Conservation (phyloP, 2,113 vertebrate genomes). For the Lipophrys pholis region DNA sequence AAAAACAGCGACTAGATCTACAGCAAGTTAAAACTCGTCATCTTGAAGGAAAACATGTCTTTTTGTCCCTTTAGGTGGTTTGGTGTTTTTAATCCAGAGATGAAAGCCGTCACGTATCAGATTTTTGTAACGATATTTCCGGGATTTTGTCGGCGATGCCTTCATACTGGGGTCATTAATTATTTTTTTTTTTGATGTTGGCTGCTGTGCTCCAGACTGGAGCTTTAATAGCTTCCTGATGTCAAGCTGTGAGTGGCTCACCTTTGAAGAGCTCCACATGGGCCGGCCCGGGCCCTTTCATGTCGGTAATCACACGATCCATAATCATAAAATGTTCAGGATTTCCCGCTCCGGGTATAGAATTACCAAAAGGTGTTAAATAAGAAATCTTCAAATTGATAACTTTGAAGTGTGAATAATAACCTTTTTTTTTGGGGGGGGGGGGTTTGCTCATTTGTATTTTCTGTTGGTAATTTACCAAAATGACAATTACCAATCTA, state of each 20-base stretch:
- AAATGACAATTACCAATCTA: too few relatives aligned
- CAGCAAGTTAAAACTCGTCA: too few relatives aligned
- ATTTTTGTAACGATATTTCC: slow-evolving; percentile 22
- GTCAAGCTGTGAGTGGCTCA: slow-evolving; percentile 59
- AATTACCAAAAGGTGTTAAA: slow-evolving; percentile 20
- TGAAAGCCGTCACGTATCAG: slow-evolving; percentile 30
- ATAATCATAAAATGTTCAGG: slow-evolving; percentile 46
- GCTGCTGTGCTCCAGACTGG: slow-evolving; percentile 40
- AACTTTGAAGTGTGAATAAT: background rate
- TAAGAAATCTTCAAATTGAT: background rate
- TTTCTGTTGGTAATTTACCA: background rate
- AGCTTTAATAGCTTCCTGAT: slow-evolving; percentile 58
- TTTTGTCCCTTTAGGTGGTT: background rate
- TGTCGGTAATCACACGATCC: slow-evolving; percentile 59
- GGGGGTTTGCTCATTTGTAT: too few relatives aligned
- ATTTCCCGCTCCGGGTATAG: slow-evolving; percentile 1
- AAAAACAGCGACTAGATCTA: too few relatives aligned
- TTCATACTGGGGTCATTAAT: slow-evolving; percentile 58
- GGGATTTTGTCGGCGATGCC: slow-evolving; percentile 28
- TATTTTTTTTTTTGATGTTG: slow-evolving; percentile 6
- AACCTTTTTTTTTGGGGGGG: background rate
- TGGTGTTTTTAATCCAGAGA: slow-evolving; percentile 15
- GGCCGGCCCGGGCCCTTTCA: slow-evolving; percentile 46
- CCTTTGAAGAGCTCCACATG: slow-evolving; percentile 55
- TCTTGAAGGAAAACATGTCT: slow-evolving; percentile 4